These are phyloP conservation scores for Harlomillsia oculata DNA, from an alignment of 1,140 invertebrate genomes.

Conservation along the genomic window DNA sequence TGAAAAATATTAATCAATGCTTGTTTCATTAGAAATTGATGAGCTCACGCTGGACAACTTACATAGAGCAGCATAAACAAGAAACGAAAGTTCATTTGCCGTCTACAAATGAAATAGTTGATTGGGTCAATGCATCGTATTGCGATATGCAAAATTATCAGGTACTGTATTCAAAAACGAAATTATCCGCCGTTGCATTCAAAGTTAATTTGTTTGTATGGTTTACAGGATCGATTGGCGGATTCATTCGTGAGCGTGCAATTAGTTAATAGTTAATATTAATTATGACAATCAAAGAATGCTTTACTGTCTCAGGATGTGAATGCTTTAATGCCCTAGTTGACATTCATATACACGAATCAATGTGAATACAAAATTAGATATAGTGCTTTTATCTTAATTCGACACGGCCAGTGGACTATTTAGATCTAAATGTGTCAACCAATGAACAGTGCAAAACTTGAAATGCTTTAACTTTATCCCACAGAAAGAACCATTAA, in stretches of 20 bases:
- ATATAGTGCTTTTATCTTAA: background rate
- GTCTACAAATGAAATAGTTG: conserved; percentile 25
- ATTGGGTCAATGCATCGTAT: conserved; percentile 23
- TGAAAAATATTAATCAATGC: background rate
- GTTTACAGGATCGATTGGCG: background rate
- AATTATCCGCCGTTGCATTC: background rate
- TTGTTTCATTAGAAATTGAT: conserved; percentile 18
- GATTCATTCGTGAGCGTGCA: background rate
- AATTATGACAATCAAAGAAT: no score
- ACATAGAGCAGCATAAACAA: conserved; percentile 12
- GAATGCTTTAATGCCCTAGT: background rate
- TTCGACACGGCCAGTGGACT: background rate
- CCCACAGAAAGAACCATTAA: no score
- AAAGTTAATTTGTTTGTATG: background rate
- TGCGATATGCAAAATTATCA: background rate
- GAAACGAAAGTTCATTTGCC: conserved; percentile 16
- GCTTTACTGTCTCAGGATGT: background rate
- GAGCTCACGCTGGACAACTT: conserved; percentile 18
- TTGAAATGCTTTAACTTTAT: no score
- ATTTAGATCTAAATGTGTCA: no score
- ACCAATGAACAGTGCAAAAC: no score
- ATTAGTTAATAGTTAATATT: background rate
- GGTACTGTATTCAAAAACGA: background rate
- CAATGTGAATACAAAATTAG: background rate
- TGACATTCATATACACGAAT: background rate